A percentile compares a stretch with the other conserved stretches of the same genome.
phyloP scores from a whole-genome alignment of 2,797 vertebrate species.

The Siniperca scherzeri region DNA sequence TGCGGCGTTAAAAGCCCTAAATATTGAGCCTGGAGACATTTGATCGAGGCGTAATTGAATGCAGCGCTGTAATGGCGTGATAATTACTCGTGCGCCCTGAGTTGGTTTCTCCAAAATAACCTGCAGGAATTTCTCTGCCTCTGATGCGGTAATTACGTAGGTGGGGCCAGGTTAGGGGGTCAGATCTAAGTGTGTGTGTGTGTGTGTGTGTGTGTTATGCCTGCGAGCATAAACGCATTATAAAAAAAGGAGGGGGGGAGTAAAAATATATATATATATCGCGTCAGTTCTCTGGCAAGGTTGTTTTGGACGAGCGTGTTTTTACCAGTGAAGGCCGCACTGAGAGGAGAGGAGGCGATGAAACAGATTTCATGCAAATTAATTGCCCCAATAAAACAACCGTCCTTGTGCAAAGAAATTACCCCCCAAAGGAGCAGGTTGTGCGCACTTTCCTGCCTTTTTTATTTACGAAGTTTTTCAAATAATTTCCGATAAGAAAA shows the following conservation, averaged over 20 bases:
- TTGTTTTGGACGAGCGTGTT: conserved; percentile 66
- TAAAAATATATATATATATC: conserved; percentile 6
- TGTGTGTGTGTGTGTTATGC: conserved; percentile 51
- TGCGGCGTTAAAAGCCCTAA: conserved; percentile 60
- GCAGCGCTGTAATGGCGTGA: conserved; percentile 78
- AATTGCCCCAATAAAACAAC: conserved; percentile 26
- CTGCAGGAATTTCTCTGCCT: conserved; percentile 81
- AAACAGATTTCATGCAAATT: conserved; percentile 22
- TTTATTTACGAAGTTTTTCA: conserved; percentile 7
- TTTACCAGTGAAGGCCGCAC: conserved; percentile 60
- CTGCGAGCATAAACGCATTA: conserved; percentile 71
- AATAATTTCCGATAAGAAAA: not conserved
- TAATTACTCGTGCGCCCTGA: conserved; percentile 79
- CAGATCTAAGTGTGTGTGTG: conserved; percentile 65
- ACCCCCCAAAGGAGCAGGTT: not conserved
- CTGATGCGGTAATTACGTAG: conserved; percentile 87
- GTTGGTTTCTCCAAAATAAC: conserved; percentile 81
- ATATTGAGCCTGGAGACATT: conserved; percentile 74
- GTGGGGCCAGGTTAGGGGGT: conserved; percentile 86
- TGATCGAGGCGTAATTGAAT: conserved; percentile 82
- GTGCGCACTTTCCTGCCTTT: not conserved
- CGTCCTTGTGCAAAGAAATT: conserved; percentile 30
- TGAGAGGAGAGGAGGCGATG: not conserved
- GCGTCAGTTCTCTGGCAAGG: conserved; percentile 63
- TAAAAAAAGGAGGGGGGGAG: conserved; percentile 27